These are phyloP conservation scores for Mormyrops attenuatus DNA, from an alignment of 2,797 vertebrate species.

Conservation along the genomic window DNA sequence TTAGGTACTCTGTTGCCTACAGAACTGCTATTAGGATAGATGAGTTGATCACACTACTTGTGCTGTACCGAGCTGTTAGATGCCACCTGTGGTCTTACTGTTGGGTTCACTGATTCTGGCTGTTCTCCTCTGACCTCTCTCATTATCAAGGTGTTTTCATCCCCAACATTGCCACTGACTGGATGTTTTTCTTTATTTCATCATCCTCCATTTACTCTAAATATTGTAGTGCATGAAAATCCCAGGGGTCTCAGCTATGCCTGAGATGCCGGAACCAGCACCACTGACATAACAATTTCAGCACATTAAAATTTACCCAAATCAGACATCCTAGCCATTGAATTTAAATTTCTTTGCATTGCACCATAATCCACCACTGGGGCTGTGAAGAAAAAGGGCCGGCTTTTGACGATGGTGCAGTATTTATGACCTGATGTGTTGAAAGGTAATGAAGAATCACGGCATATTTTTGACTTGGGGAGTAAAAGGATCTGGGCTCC, in stretches of 20 bases:
- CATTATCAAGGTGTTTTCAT: neutral
- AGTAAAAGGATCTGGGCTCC: neutral
- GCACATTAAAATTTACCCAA: neutral
- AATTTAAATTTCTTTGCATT: constrained; percentile 3
- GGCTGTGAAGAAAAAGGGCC: neutral
- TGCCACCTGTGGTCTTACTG: neutral
- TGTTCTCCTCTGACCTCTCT: neutral
- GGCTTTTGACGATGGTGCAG: neutral
- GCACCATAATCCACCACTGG: neutral
- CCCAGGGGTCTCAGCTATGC: neutral
- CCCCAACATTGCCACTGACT: neutral
- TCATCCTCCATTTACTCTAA: neutral
- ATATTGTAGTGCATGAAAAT: neutral
- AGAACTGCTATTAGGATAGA: neutral
- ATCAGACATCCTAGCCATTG: neutral
- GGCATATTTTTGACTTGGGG: neutral
- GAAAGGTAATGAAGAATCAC: neutral
- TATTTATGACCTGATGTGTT: neutral
- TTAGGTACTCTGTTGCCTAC: neutral
- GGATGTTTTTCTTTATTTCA: neutral
- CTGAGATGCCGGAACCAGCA: neutral
- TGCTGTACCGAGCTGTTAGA: neutral
- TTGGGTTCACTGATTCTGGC: neutral
- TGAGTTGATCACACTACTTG: neutral
- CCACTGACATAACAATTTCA: neutral